These are phyloP conservation scores for Himantopus leucocephalus DNA, from an alignment of 2,113 vertebrate genomes.

Conservation along the genomic window DNA sequence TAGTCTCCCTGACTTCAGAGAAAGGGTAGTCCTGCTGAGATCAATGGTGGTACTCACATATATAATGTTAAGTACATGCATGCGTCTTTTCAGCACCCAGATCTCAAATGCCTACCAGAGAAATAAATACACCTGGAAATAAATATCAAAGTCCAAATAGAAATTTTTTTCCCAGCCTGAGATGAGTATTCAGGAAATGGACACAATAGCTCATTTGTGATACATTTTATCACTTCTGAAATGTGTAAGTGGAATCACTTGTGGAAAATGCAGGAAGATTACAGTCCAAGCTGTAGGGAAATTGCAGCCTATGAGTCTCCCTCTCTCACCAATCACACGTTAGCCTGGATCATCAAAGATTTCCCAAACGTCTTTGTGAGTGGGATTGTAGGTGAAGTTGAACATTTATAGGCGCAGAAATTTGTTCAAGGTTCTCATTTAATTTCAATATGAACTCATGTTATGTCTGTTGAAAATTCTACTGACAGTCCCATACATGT, in stretches of 20 bases:
- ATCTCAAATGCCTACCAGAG: neutral
- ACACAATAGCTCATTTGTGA: constrained; percentile 29
- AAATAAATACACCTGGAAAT: constrained; percentile 31
- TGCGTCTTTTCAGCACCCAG: constrained; percentile 13
- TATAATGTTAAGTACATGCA: neutral
- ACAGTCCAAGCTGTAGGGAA: neutral
- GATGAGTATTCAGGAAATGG: constrained; percentile 8
- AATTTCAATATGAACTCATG: constrained; percentile 68
- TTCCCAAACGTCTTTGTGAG: neutral
- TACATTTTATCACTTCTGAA: constrained; percentile 48
- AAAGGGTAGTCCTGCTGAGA: constrained; percentile 32
- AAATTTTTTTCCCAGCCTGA: neutral
- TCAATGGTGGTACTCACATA: constrained; percentile 38
- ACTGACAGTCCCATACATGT: constrained; percentile 67
- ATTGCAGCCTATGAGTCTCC: neutral
- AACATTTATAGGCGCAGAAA: constrained; percentile 58
- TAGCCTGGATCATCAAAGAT: neutral
- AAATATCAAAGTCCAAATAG: constrained; percentile 2
- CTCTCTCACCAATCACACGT: neutral
- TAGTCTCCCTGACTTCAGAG: constrained; percentile 30
- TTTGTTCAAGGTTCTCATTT: constrained; percentile 68
- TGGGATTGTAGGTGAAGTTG: constrained; percentile 42
- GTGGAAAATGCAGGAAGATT: neutral
- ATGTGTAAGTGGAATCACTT: constrained; percentile 25
- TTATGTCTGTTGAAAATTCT: constrained; percentile 71